Conservation (phyloP, 2,113 vertebrate species). For the Noturus placidus region DNA sequence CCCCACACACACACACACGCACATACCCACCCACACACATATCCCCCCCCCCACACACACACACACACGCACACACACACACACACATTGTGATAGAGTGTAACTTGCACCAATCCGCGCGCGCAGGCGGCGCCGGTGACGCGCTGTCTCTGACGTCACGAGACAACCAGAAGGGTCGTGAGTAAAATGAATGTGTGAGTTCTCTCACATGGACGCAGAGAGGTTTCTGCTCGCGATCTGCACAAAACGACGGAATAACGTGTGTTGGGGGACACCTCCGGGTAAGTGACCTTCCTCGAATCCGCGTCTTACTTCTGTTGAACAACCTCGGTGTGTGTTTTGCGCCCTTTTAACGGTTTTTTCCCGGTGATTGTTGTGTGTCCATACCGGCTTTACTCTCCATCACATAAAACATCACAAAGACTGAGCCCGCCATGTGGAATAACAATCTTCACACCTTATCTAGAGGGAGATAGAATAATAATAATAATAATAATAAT, state of each 20-base stretch:
- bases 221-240: not conserved
- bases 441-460: not conserved
- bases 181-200: conserved; percentile 23
- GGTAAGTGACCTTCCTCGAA: not conserved
- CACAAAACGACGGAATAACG: not conserved
- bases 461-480: not conserved
- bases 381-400: conserved; percentile 2
- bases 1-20: not conserved
- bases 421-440: conserved; percentile 9
- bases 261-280: not conserved
- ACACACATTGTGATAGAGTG: not conserved
- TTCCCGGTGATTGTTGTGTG: not conserved
- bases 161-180: not conserved
- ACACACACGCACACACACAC: not conserved
- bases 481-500: not conserved
- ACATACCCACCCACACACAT: not conserved
- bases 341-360: not conserved
- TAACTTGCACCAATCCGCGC: not conserved
- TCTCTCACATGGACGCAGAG: conserved; percentile 1
- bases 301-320: not conserved
- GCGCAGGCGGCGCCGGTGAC: conserved; percentile 24
- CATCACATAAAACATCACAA: conserved; percentile 11
- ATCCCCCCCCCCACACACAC: no score
- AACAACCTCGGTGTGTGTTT: not conserved
- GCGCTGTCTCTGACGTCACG: conserved; percentile 14